phyloP scores from a whole-genome alignment of 2,113 vertebrate species.

The Rhizomys pruinosus region DNA sequence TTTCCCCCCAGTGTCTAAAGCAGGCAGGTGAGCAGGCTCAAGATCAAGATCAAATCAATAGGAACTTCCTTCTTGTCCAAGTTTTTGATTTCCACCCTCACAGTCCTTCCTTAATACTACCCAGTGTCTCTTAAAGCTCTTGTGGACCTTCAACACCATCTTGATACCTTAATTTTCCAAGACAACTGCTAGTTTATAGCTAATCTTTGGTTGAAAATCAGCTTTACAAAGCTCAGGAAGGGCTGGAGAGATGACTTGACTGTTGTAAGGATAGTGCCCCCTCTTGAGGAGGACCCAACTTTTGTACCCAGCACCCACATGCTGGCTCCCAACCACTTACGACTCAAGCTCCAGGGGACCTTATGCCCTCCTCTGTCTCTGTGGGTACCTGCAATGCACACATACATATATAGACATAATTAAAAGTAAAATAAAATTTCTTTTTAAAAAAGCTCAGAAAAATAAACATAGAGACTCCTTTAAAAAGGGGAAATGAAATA shows the following conservation, averaged over 20 bases:
- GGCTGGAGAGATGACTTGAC: not conserved
- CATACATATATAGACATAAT: not conserved
- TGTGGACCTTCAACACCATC: not conserved
- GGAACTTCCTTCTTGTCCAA: not conserved
- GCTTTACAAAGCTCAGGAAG: slow-evolving; percentile 38
- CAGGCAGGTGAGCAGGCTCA: not conserved
- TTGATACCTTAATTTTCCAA: not conserved
- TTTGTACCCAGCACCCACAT: not conserved
- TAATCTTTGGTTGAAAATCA: slow-evolving; percentile 34
- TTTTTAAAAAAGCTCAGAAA: slow-evolving; percentile 50
- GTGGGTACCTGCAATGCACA: not conserved
- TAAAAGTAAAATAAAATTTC: not conserved
- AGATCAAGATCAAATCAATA: not conserved
- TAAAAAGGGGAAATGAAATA: slow-evolving; percentile 74
- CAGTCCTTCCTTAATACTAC: not conserved
- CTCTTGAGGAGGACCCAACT: not conserved
- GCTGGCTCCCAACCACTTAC: not conserved
- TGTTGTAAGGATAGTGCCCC: too few species aligned
- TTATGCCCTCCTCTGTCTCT: not conserved
- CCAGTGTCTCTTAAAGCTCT: not conserved
- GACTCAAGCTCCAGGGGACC: not conserved
- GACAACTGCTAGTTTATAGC: not conserved
- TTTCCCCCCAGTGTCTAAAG: not conserved
- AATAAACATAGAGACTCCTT: slow-evolving; percentile 69
- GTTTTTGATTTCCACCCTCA: not conserved